A percentile compares a stretch with the other conserved stretches of the same genome.
phyloP scores from a whole-genome alignment of 1,140 invertebrate species.

The Bombus breviceps region DNA sequence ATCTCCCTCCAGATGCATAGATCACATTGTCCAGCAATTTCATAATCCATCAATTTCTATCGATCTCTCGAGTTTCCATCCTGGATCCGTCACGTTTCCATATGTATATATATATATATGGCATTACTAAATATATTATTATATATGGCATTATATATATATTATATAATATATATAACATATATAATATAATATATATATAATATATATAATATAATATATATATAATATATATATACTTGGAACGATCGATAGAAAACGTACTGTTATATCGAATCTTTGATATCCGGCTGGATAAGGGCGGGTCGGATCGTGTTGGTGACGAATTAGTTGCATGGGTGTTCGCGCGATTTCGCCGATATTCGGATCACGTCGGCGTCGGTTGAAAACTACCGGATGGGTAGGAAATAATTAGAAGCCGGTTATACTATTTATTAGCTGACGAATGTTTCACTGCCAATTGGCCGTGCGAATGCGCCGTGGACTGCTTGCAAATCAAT shows the following conservation, averaged over 20 bases:
- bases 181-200: no score
- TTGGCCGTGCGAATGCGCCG: background rate
- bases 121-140: no score
- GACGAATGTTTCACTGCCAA: constrained; percentile 28
- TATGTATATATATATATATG: no score
- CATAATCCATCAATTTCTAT: background rate
- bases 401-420: constrained; percentile 36
- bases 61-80: background rate
- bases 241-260: background rate
- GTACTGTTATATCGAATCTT: no score
- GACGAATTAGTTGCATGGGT: background rate
- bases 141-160: no score
- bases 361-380: background rate
- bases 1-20: background rate
- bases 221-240: no score
- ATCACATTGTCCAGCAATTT: background rate
- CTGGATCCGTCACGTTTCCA: background rate
- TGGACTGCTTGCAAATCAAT: background rate
- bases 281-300: background rate
- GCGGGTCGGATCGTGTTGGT: background rate
- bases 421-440: constrained; percentile 16
- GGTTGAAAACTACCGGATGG: background rate
- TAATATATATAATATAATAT: no score
- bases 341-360: background rate
- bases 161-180: no score